phyloP scores from a whole-genome alignment of 2,797 vertebrate genomes.

The Falco berigora region DNA sequence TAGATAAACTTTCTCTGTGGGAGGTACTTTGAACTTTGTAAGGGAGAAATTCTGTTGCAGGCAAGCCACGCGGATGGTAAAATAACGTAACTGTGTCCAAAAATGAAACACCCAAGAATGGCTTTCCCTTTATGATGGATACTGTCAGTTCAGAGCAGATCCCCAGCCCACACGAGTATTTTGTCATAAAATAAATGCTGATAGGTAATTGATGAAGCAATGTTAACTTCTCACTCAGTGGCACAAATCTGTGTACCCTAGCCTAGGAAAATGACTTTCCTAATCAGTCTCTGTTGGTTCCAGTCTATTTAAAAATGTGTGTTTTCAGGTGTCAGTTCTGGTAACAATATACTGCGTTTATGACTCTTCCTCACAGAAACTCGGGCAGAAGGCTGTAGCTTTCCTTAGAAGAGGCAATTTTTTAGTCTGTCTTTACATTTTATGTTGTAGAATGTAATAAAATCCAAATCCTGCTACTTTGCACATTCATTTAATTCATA shows the following conservation, averaged over 20 bases:
- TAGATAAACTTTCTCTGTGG: neutral
- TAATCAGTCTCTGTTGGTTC: neutral
- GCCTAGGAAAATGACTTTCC: neutral
- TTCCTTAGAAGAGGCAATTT: neutral
- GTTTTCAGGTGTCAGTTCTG: neutral
- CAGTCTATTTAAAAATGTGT: neutral
- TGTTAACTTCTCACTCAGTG: neutral
- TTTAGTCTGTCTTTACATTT: neutral
- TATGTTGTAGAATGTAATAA: neutral
- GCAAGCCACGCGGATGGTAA: neutral
- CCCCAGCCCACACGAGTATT: neutral
- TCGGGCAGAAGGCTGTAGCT: neutral
- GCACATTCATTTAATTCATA: neutral
- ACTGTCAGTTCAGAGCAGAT: neutral
- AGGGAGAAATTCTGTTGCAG: neutral
- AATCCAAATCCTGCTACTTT: neutral
- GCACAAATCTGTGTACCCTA: neutral
- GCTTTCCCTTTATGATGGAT: neutral
- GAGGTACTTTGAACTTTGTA: neutral
- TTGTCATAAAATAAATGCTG: neutral
- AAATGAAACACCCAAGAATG: neutral
- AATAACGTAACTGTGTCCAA: neutral
- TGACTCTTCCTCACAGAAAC: neutral
- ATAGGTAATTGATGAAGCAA: neutral
- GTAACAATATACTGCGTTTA: neutral